These are phyloP conservation scores for Procavia capensis DNA, from an alignment of 2,113 vertebrate species.

Conservation along the genomic window DNA sequence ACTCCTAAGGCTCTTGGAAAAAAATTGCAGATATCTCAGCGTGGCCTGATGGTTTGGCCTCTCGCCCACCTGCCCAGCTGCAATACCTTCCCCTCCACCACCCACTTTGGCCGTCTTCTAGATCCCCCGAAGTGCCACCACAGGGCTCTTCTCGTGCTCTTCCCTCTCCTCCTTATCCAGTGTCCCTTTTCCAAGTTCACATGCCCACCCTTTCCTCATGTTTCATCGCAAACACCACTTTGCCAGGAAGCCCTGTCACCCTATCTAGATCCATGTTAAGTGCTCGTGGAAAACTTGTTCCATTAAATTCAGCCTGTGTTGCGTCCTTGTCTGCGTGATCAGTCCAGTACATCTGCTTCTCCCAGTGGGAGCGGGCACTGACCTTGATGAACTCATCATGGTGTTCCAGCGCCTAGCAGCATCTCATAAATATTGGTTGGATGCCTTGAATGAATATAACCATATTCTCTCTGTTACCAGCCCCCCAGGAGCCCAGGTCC, in stretches of 20 bases:
- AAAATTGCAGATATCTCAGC: not conserved
- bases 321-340: rapidly evolving
- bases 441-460: not conserved
- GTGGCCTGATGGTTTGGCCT: not conserved
- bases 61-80: not conserved
- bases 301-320: not conserved
- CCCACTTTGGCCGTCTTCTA: not conserved
- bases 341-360: too few relatives aligned
- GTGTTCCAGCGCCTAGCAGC: not conserved
- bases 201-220: not conserved
- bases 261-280: not conserved
- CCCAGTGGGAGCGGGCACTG: rapidly evolving
- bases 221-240: not conserved
- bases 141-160: not conserved
- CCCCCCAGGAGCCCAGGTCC: not conserved
- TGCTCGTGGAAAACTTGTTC: rapidly evolving
- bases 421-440: not conserved
- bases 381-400: rapidly evolving
- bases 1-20: not conserved
- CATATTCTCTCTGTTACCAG: not conserved
- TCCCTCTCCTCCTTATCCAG: not conserved
- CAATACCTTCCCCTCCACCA: not conserved
- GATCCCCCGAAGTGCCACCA: not conserved
- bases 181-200: not conserved
- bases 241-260: not conserved